Evolutionary conservation across 2,888 invertebrate genomes (phyloP).

Genomic region (Trilocha varians): DNA sequence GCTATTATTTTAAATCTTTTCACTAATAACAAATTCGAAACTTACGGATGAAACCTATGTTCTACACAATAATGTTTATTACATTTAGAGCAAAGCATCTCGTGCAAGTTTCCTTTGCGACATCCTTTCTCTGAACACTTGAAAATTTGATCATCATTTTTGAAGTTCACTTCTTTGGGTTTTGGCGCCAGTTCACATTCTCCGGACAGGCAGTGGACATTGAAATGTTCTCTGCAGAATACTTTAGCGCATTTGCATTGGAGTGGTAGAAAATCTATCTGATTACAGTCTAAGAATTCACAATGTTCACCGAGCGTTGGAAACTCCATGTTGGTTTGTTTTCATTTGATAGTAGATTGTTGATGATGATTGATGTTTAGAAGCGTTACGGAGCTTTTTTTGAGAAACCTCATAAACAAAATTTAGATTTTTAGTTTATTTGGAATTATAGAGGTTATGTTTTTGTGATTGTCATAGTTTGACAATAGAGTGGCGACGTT

Average conservation of each 20-base stretch:
- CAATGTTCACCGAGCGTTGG: constrained; percentile 81
- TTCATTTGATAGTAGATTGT: no score
- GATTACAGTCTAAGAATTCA: constrained; percentile 73
- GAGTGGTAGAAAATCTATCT: constrained; percentile 81
- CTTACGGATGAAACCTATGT: constrained; percentile 76
- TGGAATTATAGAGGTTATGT: background rate
- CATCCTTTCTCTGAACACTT: constrained; percentile 75
- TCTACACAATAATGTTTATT: constrained; percentile 79
- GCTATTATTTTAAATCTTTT: no score
- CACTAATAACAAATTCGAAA: constrained; percentile 12
- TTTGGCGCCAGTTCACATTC: constrained; percentile 51
- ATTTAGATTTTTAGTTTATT: background rate
- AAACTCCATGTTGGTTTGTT: constrained; percentile 78
- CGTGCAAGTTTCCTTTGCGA: constrained; percentile 72
- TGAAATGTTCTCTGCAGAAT: constrained; percentile 81
- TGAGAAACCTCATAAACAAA: no score
- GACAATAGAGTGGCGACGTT: no score
- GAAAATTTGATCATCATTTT: constrained; percentile 54
- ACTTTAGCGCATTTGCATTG: constrained; percentile 76
- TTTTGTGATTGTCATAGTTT: background rate
- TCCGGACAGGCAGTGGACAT: constrained; percentile 70
- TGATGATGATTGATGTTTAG: no score
- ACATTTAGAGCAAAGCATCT: constrained; percentile 78
- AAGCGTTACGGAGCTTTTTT: no score
- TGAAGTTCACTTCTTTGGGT: constrained; percentile 48